A percentile compares a stretch with the other conserved stretches of the same genome.
Conservation (phyloP, 2,797 vertebrate genomes). For the Carapus acus region DNA sequence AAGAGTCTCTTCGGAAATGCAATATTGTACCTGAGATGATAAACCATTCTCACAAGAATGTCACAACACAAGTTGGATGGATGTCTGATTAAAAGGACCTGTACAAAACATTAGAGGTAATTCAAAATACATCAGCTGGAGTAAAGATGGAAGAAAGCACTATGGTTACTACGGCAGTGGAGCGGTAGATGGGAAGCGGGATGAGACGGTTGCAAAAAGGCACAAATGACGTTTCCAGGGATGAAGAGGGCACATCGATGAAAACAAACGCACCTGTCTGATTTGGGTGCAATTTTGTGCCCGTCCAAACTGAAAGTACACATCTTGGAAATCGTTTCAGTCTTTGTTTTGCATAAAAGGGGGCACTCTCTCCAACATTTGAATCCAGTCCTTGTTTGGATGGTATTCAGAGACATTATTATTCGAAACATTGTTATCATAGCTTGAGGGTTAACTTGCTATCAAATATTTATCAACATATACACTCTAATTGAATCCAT, state of each 20-base stretch:
- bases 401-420: background rate
- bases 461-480: constrained; percentile 17
- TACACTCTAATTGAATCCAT: constrained; percentile 13
- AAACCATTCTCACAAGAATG: constrained; percentile 63
- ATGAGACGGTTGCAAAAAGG: constrained; percentile 11
- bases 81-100: constrained; percentile 66
- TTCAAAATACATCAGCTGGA: constrained; percentile 40
- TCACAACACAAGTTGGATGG: constrained; percentile 73
- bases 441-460: too few species aligned
- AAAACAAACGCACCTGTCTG: constrained; percentile 1
- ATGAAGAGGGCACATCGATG: constrained; percentile 11
- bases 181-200: constrained; percentile 4
- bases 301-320: too few species aligned
- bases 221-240: constrained; percentile 2
- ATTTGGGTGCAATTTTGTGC: too few species aligned
- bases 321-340: background rate
- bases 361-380: constrained; percentile 7
- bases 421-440: too few species aligned
- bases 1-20: constrained; percentile 46
- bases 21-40: constrained; percentile 76
- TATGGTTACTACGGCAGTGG: constrained; percentile 28
- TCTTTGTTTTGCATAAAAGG: background rate
- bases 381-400: constrained; percentile 3
- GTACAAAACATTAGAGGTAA: constrained; percentile 62
- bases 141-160: constrained; percentile 34